Conservation (phyloP, 2,113 vertebrate species). For the Neolamprologus variostigma region DNA sequence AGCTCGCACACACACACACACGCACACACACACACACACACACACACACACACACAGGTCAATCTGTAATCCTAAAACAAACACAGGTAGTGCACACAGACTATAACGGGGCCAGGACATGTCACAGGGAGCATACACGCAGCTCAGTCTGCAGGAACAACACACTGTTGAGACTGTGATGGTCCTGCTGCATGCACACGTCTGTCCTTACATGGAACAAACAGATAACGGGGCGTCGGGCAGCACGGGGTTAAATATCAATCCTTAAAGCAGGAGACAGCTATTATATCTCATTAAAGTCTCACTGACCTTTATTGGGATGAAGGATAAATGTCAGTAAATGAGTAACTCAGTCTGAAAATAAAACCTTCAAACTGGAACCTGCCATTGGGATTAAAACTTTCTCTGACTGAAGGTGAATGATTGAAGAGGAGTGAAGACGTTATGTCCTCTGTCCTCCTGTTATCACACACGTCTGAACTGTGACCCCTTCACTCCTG, state of each 20-base stretch:
- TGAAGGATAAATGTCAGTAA: background rate
- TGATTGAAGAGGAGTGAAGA: background rate
- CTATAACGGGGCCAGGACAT: background rate
- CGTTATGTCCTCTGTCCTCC: background rate
- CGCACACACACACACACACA: too few relatives aligned
- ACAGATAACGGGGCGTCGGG: accelerated
- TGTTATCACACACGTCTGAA: background rate
- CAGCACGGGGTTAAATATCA: background rate
- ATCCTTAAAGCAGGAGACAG: background rate
- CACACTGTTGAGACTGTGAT: background rate
- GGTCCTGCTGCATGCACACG: background rate
- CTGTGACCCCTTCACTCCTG: background rate
- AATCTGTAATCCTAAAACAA: slow-evolving; percentile 39
- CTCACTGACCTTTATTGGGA: background rate
- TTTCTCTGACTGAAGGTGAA: background rate
- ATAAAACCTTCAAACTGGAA: background rate
- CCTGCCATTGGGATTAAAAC: background rate
- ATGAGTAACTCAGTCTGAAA: background rate
- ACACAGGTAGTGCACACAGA: slow-evolving; percentile 20
- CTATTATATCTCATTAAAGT: background rate
- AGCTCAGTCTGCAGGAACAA: background rate
- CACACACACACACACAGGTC: background rate
- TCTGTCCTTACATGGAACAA: background rate
- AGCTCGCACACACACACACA: background rate
- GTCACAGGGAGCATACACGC: background rate